A percentile compares a stretch with the other conserved stretches of the same genome.
These are phyloP conservation scores for Etia nguti DNA, from an alignment of 2,113 vertebrate species.

Conservation along the genomic window DNA sequence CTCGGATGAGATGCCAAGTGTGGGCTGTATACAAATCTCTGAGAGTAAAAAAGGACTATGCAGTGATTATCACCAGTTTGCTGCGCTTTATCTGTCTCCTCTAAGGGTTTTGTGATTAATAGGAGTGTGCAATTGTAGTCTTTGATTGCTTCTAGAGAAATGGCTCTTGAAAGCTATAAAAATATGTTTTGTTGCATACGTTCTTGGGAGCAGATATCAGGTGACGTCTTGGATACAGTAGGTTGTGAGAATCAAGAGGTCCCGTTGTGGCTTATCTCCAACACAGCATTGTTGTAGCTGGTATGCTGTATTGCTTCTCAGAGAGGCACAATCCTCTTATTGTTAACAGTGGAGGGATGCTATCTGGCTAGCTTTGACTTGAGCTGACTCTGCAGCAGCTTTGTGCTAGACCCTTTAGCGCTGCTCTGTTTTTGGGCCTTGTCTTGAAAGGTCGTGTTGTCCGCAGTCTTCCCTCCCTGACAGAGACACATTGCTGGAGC, in stretches of 20 bases:
- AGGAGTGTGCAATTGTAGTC: neutral
- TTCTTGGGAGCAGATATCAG: neutral
- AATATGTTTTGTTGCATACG: neutral
- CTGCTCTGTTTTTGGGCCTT: neutral
- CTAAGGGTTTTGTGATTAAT: neutral
- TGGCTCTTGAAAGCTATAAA: neutral
- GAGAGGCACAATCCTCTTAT: slow-evolving; percentile 30
- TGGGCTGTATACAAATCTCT: neutral
- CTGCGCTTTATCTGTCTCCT: neutral
- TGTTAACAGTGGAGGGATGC: slow-evolving; percentile 17
- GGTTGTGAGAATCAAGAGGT: neutral
- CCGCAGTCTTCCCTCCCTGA: slow-evolving; percentile 8
- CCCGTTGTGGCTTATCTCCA: neutral
- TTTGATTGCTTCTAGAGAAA: neutral
- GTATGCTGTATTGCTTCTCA: neutral
- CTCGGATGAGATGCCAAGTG: neutral
- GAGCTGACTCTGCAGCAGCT: slow-evolving; percentile 27
- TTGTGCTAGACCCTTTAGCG: slow-evolving; percentile 3
- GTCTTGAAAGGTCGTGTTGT: slow-evolving; percentile 17
- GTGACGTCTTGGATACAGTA: neutral
- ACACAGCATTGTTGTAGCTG: neutral
- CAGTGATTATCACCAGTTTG: neutral
- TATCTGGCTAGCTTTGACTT: neutral
- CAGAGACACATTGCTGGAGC: slow-evolving; percentile 28
- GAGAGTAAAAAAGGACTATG: neutral